Base-by-base conservation (phyloP, 2,797 vertebrate genomes). In the Gymnopithys bicolor region DNA sequence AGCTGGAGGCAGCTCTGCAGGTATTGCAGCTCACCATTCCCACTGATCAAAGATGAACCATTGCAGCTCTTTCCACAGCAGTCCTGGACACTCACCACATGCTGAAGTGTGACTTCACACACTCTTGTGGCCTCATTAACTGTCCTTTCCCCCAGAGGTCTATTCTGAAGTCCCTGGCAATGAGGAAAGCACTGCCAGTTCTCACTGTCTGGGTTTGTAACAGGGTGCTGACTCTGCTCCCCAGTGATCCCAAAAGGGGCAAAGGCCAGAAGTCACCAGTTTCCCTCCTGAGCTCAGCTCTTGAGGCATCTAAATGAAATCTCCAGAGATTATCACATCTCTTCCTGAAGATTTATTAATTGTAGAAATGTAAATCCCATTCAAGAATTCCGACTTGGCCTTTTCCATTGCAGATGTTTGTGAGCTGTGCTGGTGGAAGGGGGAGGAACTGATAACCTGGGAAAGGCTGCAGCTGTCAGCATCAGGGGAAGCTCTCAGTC, bases 281-380 rank as follows among this genome's bases (percentile, higher is more conserved):
- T 94, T 94, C 94, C 87, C 39, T 71, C n/a, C 56, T 77, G 69
- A 94, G 77, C 51, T 92, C 75, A 87, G 55, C 56, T 8, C 68
- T 39, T 3, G 2, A 89, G 48, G 68, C 68, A 58, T 87, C 73
- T 91, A 39, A 69, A 92, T 58, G 39, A 63, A 69, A 81, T 63
- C 39, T 52, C n/a, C 39, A 66, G 49, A 41, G 43, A 56, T 91
- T 93, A 87, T 85, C 90, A 63, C 23, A 24, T n/a, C 46, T 62
- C 62, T 84, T 30, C 27, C 43, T 69, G 76, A 55, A 75, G 89
- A 95, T 95, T 92, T 96, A 94, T 92, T 77, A 67, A 59, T 94
- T 68, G 84, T 41, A 92, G 78, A 64, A 82, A 94, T 1, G 1
- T 43, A 66, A 71, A 55, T 66, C 71, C 39, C 0, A 1, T 59